phyloP scores from a whole-genome alignment of 2,888 invertebrate species.

The Adelognathus sp. region DNA sequence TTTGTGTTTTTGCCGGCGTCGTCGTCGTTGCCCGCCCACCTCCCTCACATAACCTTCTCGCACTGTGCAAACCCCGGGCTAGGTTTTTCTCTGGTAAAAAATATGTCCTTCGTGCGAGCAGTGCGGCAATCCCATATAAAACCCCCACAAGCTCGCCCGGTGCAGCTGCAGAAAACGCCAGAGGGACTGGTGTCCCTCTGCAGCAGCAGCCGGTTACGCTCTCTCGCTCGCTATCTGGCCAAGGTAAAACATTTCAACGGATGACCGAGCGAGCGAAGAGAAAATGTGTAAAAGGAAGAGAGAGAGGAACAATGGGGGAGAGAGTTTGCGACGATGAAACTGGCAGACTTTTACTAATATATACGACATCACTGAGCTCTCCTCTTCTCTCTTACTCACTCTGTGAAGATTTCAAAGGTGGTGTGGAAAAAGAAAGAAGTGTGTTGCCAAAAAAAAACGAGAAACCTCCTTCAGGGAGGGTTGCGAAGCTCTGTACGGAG shows the following conservation, averaged over 20 bases:
- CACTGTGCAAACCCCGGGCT: not conserved
- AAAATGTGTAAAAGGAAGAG: not conserved
- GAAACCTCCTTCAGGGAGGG: not conserved
- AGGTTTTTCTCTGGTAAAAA: constrained; percentile 26
- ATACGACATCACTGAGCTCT: constrained; percentile 28
- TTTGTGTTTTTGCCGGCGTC: constrained; percentile 21
- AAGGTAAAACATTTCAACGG: constrained; percentile 48
- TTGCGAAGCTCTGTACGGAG: not conserved
- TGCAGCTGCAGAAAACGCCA: constrained; percentile 23
- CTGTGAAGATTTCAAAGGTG: constrained; percentile 46
- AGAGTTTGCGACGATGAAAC: constrained; percentile 34
- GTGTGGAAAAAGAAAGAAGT: constrained; percentile 2
- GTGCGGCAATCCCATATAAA: constrained; percentile 58
- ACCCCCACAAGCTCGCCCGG: not conserved
- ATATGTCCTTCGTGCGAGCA: constrained; percentile 44
- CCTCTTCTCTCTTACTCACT: constrained; percentile 9
- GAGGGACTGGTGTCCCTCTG: not conserved
- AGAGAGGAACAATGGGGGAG: not conserved
- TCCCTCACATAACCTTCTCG: not conserved
- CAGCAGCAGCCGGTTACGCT: not conserved
- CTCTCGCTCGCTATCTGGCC: constrained; percentile 14
- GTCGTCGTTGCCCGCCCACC: not conserved
- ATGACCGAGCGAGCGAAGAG: constrained; percentile 8
- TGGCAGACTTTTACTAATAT: constrained; percentile 54
- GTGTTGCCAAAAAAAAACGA: constrained; percentile 12